These are phyloP conservation scores for Bucco capensis DNA, from an alignment of 2,113 vertebrate genomes.

Conservation along the genomic window DNA sequence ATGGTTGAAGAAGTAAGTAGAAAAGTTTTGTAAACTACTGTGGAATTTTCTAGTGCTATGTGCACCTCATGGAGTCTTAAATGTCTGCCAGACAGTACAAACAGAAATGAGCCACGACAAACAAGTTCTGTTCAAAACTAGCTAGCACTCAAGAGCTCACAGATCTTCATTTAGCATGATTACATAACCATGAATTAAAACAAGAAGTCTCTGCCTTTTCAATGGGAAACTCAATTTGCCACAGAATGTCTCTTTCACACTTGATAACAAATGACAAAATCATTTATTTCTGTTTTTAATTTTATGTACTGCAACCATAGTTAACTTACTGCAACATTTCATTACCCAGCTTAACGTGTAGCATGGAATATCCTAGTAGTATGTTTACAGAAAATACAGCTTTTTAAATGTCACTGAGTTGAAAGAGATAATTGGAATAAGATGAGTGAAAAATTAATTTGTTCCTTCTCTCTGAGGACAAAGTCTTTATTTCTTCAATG, in stretches of 20 bases:
- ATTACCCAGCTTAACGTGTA: background rate
- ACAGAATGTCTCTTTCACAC: background rate
- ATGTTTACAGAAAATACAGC: background rate
- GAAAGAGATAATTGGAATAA: background rate
- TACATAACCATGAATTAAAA: background rate
- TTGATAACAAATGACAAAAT: background rate
- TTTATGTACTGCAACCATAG: background rate
- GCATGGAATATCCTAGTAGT: background rate
- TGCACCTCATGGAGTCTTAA: background rate
- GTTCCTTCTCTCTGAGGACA: background rate
- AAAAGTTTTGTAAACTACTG: conserved; percentile 32
- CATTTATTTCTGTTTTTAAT: background rate
- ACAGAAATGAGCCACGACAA: background rate
- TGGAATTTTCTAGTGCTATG: conserved; percentile 11
- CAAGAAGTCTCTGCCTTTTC: background rate
- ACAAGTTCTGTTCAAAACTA: background rate
- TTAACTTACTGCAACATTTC: conserved; percentile 1
- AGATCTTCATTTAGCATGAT: background rate
- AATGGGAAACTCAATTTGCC: background rate
- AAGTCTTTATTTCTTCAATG: background rate
- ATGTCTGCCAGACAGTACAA: background rate
- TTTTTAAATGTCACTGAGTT: background rate
- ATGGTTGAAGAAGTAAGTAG: conserved; percentile 49
- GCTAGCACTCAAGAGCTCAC: background rate
- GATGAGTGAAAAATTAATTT: background rate